These are phyloP conservation scores for Aphodius sticticus DNA, from an alignment of 2,888 invertebrate species.

Conservation along the genomic window DNA sequence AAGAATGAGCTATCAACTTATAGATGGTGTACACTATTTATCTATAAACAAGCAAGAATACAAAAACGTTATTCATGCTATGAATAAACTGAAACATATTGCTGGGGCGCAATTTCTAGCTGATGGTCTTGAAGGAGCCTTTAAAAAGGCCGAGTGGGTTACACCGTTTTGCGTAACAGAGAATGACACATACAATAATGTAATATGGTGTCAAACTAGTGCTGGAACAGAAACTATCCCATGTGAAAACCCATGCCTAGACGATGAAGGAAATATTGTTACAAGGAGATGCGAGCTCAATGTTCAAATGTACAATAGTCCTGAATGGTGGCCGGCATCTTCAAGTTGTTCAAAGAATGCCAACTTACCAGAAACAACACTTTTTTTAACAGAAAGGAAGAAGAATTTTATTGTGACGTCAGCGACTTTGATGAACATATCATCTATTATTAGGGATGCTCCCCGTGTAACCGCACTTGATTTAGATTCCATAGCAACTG, in stretches of 20 bases:
- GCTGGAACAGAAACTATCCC: constrained; percentile 11
- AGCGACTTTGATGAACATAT: background rate
- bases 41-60: background rate
- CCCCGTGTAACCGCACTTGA: constrained; percentile 19
- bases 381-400: background rate
- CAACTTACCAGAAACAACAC: background rate
- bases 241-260: constrained; percentile 16
- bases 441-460: background rate
- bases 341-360: constrained; percentile 7
- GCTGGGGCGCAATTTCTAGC: background rate
- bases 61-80: background rate
- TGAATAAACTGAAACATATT: background rate
- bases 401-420: background rate
- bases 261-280: constrained; percentile 19
- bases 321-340: constrained; percentile 18
- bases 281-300: constrained; percentile 28
- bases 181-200: background rate
- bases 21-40: background rate
- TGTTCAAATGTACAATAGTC: background rate
- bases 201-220: constrained; percentile 15
- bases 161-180: too few relatives aligned
- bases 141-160: too few relatives aligned
- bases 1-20: background rate
- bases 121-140: background rate
- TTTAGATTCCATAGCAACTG: constrained; percentile 25